A percentile compares a stretch with the other conserved stretches of the same genome.
These are phyloP conservation scores for Rhyacophila evoluta DNA, from an alignment of 2,888 invertebrate species.

Conservation along the genomic window DNA sequence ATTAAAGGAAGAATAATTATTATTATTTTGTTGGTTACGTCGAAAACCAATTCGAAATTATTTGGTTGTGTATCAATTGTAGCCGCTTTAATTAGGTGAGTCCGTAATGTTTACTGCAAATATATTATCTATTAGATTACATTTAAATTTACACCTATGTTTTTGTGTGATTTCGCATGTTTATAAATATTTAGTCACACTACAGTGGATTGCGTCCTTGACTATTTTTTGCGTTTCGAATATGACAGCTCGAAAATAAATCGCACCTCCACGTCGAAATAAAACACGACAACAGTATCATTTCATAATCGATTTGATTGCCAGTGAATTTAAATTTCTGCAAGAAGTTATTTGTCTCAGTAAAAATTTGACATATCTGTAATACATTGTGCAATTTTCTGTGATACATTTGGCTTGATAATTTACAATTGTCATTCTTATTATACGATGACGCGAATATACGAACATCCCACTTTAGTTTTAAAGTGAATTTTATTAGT, in stretches of 20 bases:
- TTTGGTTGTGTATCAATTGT: not conserved
- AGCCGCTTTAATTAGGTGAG: not conserved
- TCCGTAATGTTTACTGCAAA: not conserved
- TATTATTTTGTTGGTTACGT: not conserved
- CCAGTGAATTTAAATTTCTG: not conserved
- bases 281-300: not conserved
- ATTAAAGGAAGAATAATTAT: too few relatives aligned
- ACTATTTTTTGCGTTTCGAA: not conserved
- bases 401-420: too few relatives aligned
- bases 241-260: not conserved
- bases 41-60: not conserved
- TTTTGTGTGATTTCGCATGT: not conserved
- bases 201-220: not conserved
- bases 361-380: not conserved
- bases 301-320: not conserved
- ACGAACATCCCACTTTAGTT: too few relatives aligned
- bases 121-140: not conserved
- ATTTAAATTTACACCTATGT: not conserved
- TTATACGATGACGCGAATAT: too few relatives aligned
- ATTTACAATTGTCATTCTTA: too few relatives aligned
- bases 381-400: not conserved
- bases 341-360: not conserved
- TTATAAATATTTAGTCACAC: not conserved
- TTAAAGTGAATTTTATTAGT: too few relatives aligned
- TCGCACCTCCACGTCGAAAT: not conserved